Base-by-base conservation (phyloP, 2,113 vertebrate genomes). In the Polypterus bichir region DNA sequence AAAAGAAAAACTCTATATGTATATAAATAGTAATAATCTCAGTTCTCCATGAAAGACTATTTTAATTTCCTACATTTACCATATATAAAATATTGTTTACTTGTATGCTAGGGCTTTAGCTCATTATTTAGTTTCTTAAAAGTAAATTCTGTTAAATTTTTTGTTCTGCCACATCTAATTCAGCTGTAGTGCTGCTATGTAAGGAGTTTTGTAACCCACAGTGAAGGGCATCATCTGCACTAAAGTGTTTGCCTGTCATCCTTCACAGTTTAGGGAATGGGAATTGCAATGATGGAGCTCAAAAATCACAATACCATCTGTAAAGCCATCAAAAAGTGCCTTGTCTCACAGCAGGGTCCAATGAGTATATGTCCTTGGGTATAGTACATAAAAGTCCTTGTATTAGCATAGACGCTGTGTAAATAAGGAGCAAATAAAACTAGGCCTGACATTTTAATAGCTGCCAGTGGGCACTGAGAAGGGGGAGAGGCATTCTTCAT, bases 401-500 rank as follows among this genome's bases (percentile, higher is more conserved):
- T 3, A 1, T 59, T 60, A 8, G 54, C 6, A 62, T 63, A 4
- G 61, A 64, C 4, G 60, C 54, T 61, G 10, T 11, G 2, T 58
- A 67, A 63, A 60, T 60, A 69, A 65, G 65, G 1, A 65, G 9
- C 64, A 71, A 49, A 3, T 54, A 62, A 60, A 63, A 54, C 7
- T 46, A 44, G 48, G 51, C 51, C 52, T 58, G 62, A 62, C 6
- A 72, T 47, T 59, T 68, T 60, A 65, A 60, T 66, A 64, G 54
- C 55, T 56, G 48, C 62, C 44, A 2, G 46, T 59, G 45, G 61
- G 54, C 61, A 61, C 45, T 56, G 27, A 27, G 27, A 27, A 27
- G 27, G 27, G 27, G 27, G 27, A 27, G 27, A 27, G 27, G 27
- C 27, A 27, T 27, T 27, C 27, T 27, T 27, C 27, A 27, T 27